A percentile compares a stretch with the other conserved stretches of the same genome.
These are phyloP conservation scores for Muraenolepis orangiensis DNA, from an alignment of 2,797 vertebrate species.

Conservation along the genomic window DNA sequence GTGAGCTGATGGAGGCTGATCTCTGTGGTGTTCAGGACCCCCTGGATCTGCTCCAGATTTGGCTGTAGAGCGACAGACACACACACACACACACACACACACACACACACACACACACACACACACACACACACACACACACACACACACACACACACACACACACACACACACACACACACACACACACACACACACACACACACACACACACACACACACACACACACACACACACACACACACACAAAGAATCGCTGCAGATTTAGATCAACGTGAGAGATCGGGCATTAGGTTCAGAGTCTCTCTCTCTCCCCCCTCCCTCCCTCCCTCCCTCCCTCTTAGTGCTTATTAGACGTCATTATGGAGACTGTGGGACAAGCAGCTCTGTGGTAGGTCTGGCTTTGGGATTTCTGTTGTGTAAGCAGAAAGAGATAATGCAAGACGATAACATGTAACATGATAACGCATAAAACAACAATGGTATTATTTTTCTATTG, in stretches of 20 bases:
- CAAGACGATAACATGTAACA: too few relatives aligned
- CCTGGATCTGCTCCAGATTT: constrained; percentile 84
- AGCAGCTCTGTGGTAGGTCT: too few relatives aligned
- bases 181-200: constrained; percentile 9
- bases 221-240: constrained; percentile 14
- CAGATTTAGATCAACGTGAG: background rate
- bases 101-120: constrained; percentile 10
- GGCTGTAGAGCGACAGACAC: constrained; percentile 67
- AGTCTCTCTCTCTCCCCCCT: background rate
- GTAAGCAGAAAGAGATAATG: too few relatives aligned
- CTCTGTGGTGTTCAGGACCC: constrained; percentile 89
- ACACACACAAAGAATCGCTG: background rate
- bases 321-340: background rate
- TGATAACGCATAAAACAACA: too few relatives aligned
- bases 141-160: constrained; percentile 5
- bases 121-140: constrained; percentile 15
- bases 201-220: constrained; percentile 14
- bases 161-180: constrained; percentile 12
- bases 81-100: constrained; percentile 14
- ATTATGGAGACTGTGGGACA: too few relatives aligned
- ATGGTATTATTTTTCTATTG: too few relatives aligned
- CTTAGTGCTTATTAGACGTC: too few relatives aligned
- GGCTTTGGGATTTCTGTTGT: too few relatives aligned
- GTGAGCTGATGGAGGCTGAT: constrained; percentile 94
- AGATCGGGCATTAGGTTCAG: background rate